Conservation (phyloP, 2,113 vertebrate genomes). For the Lophotis ruficrista region DNA sequence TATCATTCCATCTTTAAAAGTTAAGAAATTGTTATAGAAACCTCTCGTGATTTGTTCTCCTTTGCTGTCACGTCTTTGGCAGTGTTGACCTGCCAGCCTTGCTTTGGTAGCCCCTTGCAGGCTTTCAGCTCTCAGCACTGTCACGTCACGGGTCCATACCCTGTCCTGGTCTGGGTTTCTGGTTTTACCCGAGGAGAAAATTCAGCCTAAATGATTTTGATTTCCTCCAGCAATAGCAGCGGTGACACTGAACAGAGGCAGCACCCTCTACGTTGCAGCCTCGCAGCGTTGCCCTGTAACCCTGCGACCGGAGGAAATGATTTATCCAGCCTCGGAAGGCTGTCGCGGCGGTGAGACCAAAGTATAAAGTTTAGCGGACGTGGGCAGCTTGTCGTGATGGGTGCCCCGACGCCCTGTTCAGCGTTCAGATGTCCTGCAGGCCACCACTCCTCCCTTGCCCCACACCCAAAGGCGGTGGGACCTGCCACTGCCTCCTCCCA, state of each 20-base stretch:
- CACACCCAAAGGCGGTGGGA: rapidly evolving
- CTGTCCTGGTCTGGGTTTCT: background rate
- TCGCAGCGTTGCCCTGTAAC: rapidly evolving
- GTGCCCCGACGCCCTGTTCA: background rate
- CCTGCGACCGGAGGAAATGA: background rate
- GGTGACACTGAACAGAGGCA: background rate
- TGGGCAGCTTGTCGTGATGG: background rate
- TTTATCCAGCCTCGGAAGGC: background rate
- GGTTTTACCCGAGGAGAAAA: background rate
- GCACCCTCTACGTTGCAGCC: background rate
- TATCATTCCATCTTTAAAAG: background rate
- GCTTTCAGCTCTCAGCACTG: background rate
- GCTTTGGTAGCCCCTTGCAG: background rate
- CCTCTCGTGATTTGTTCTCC: background rate
- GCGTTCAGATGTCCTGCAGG: background rate
- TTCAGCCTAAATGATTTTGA: background rate
- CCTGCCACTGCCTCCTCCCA: background rate
- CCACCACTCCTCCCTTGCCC: rapidly evolving
- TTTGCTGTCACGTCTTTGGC: rapidly evolving
- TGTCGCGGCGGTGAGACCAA: background rate
- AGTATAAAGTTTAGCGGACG: background rate
- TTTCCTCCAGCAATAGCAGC: background rate
- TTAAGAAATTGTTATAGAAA: background rate
- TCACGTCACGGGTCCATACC: rapidly evolving
- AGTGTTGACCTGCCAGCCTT: background rate